These are phyloP conservation scores for Poecilus cupreus DNA, from an alignment of 2,888 invertebrate species.

Conservation along the genomic window DNA sequence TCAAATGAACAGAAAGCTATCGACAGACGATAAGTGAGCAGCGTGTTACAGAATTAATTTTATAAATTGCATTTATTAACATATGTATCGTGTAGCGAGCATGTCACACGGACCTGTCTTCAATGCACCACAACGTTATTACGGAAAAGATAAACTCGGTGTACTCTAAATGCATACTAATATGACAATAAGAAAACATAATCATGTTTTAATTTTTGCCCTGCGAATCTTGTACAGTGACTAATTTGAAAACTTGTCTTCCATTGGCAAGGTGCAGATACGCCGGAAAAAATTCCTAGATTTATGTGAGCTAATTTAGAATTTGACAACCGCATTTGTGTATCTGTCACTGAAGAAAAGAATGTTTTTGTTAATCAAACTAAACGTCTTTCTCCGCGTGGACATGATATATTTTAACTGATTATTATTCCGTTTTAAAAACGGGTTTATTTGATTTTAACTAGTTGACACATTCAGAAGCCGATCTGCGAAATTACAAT, in stretches of 20 bases:
- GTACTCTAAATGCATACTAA: conserved; percentile 49
- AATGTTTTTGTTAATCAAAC: conserved; percentile 6
- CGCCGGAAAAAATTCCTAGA: not conserved
- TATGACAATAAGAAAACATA: conserved; percentile 19
- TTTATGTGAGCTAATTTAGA: conserved; percentile 23
- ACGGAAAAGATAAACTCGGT: conserved; percentile 38
- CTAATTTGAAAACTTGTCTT: not conserved
- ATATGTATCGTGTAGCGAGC: not conserved
- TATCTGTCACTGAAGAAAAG: conserved; percentile 29
- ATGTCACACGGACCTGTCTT: conserved; percentile 18
- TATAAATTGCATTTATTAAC: conserved; percentile 48
- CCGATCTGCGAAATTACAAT: not conserved
- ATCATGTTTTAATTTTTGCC: conserved; percentile 1
- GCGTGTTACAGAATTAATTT: conserved; percentile 37
- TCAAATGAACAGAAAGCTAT: conserved; percentile 36
- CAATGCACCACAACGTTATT: conserved; percentile 36
- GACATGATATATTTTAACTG: conserved; percentile 19
- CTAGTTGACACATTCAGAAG: not conserved
- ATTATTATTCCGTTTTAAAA: conserved; percentile 35
- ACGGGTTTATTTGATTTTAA: conserved; percentile 37
- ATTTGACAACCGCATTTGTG: conserved; percentile 29
- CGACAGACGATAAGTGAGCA: conserved; percentile 25
- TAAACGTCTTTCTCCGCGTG: not conserved
- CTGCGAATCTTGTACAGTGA: not conserved
- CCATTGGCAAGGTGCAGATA: not conserved